phyloP scores from a whole-genome alignment of 2,113 vertebrate species.

The Leptosomus discolor region DNA sequence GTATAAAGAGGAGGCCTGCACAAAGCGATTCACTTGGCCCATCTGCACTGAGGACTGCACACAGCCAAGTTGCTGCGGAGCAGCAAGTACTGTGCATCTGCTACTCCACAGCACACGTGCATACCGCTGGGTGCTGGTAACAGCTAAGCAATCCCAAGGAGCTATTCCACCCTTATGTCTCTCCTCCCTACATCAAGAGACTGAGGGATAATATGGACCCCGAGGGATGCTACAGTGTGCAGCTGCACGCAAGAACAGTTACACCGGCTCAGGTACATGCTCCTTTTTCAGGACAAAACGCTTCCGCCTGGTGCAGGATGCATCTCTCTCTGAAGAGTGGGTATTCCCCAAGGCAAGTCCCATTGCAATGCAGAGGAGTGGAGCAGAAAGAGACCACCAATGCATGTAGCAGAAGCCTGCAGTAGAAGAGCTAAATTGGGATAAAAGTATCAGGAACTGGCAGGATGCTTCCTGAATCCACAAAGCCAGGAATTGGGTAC shows the following conservation, averaged over 20 bases:
- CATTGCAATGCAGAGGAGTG: fast-evolving
- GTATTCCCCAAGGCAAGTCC: fast-evolving
- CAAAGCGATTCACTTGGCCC: background rate
- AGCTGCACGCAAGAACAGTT: background rate
- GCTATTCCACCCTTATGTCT: background rate
- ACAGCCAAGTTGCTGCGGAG: background rate
- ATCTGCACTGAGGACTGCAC: background rate
- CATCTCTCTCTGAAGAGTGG: background rate
- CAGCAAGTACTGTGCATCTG: background rate
- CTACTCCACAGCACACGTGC: fast-evolving
- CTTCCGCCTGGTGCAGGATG: background rate
- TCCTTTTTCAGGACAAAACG: fast-evolving
- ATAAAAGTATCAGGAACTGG: background rate
- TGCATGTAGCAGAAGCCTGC: background rate
- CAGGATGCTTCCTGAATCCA: background rate
- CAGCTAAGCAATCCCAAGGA: background rate
- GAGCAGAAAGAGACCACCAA: background rate
- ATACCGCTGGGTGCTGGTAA: fast-evolving
- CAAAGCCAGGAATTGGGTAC: background rate
- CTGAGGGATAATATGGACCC: fast-evolving
- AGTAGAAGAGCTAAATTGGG: background rate
- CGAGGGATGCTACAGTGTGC: fast-evolving
- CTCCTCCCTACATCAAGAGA: background rate
- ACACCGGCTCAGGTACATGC: background rate
- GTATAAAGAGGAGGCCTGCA: background rate